phyloP scores from a whole-genome alignment of 1,140 invertebrate species.

The Meloidogyne hapla region DNA sequence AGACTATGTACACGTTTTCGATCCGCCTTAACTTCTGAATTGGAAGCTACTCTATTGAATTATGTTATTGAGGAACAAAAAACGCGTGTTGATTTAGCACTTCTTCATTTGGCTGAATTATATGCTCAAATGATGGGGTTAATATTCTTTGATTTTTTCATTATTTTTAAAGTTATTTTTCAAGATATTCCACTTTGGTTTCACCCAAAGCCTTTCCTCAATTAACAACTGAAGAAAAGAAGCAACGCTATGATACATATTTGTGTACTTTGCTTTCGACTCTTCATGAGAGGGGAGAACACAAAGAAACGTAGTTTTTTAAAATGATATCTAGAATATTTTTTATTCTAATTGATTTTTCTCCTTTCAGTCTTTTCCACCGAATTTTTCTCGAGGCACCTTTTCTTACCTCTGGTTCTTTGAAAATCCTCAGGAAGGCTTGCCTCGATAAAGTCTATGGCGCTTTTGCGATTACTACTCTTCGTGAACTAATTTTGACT shows the following conservation, averaged over 20 bases:
- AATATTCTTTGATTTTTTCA: too few relatives aligned
- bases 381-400: constrained; percentile 88
- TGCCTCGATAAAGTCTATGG: constrained; percentile 71
- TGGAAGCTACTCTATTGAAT: constrained; percentile 49
- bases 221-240: constrained; percentile 70
- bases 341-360: too few relatives aligned
- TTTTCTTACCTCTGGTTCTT: constrained; percentile 82
- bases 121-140: constrained; percentile 69
- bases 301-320: constrained; percentile 70
- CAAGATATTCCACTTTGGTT: background rate
- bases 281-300: constrained; percentile 71
- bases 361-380: constrained; percentile 70
- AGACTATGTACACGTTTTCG: constrained; percentile 51
- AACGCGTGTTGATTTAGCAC: constrained; percentile 52
- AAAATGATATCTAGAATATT: too few relatives aligned
- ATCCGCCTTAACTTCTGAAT: constrained; percentile 28
- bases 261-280: constrained; percentile 76
- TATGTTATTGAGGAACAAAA: constrained; percentile 61
- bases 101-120: constrained; percentile 58
- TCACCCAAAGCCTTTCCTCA: background rate
- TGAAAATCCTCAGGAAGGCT: constrained; percentile 78
- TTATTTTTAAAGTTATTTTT: background rate
- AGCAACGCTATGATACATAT: constrained; percentile 78
- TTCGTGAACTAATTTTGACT: constrained; percentile 62
- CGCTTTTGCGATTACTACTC: constrained; percentile 67